Percentiles rank a stretch among this genome's conserved stretches.
Conservation (phyloP, 2,797 vertebrate species). For the Hydrolagus colliei region DNA sequence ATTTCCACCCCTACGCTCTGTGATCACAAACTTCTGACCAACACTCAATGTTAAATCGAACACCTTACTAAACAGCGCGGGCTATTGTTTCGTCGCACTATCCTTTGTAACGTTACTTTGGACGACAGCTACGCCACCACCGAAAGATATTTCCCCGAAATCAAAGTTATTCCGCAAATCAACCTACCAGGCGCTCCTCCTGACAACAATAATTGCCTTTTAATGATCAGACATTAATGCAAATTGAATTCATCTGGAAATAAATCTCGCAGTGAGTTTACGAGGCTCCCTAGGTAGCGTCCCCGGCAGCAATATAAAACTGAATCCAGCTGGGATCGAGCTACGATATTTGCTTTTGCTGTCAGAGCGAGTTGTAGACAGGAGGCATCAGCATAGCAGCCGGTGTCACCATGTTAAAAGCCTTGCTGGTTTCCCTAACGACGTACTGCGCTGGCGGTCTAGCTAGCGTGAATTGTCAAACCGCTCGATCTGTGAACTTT, state of each 20-base stretch:
- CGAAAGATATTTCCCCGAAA: not conserved
- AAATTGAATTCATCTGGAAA: slow-evolving; percentile 58
- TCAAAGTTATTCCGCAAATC: slow-evolving; percentile 33
- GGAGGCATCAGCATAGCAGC: not conserved
- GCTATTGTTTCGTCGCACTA: not conserved
- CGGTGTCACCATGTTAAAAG: not conserved
- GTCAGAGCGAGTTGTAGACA: not conserved
- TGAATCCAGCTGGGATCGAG: slow-evolving; percentile 37
- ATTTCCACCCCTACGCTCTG: too few relatives aligned
- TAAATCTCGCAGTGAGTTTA: slow-evolving; percentile 54
- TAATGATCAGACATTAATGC: slow-evolving; percentile 67
- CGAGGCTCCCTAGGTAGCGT: slow-evolving; percentile 53
- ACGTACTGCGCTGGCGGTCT: slow-evolving; percentile 7
- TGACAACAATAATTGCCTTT: slow-evolving; percentile 64
- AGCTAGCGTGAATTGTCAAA: not conserved
- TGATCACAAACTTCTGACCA: too few relatives aligned
- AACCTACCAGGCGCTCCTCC: slow-evolving; percentile 44
- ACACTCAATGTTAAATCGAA: not conserved
- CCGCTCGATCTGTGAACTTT: not conserved
- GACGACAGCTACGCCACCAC: not conserved
- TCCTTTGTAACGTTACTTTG: not conserved
- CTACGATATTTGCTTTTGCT: slow-evolving; percentile 18
- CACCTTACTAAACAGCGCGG: not conserved
- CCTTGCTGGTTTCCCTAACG: slow-evolving; percentile 22
- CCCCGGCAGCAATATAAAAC: slow-evolving; percentile 49